Percentiles rank a stretch among this genome's conserved stretches.
Evolutionary conservation across 2,888 invertebrate species (phyloP).

Genomic region (Nineta flava): DNA sequence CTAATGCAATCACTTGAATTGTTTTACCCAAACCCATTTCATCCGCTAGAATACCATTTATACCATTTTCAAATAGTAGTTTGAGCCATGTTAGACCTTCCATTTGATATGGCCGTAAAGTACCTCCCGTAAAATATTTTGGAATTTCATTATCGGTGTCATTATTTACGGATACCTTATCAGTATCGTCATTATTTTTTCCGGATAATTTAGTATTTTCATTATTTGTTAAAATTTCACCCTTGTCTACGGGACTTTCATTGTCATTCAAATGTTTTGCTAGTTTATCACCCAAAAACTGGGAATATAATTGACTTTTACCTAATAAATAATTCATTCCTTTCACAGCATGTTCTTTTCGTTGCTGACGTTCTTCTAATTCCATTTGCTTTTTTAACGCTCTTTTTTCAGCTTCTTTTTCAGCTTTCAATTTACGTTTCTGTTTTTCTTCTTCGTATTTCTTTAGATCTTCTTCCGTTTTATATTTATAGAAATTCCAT

Average conservation of each 20-base stretch:
- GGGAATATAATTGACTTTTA: slow-evolving; percentile 15
- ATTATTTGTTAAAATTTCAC: too few species aligned
- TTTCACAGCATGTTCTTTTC: slow-evolving; percentile 13
- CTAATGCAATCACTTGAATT: slow-evolving; percentile 74
- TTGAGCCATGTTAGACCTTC: slow-evolving; percentile 51
- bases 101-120: slow-evolving; percentile 42
- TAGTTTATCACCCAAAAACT: slow-evolving; percentile 14
- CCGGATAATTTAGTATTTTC: too few species aligned
- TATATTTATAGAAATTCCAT: too few species aligned
- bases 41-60: slow-evolving; percentile 89
- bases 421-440: too few species aligned
- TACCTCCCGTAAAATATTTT: slow-evolving; percentile 25
- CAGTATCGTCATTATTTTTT: too few species aligned
- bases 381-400: slow-evolving; percentile 6
- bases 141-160: slow-evolving; percentile 9
- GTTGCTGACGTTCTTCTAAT: background rate
- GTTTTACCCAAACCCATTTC: slow-evolving; percentile 95
- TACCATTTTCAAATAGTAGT: slow-evolving; percentile 44
- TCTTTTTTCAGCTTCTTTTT: too few species aligned
- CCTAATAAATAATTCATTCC: slow-evolving; percentile 15
- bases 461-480: too few species aligned
- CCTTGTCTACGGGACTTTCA: too few species aligned
- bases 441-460: too few species aligned
- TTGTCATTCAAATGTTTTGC: background rate
- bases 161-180: background rate